Evolutionary conservation across 1,140 invertebrate genomes (phyloP).

Genomic region (Trigoniulus corallinus): DNA sequence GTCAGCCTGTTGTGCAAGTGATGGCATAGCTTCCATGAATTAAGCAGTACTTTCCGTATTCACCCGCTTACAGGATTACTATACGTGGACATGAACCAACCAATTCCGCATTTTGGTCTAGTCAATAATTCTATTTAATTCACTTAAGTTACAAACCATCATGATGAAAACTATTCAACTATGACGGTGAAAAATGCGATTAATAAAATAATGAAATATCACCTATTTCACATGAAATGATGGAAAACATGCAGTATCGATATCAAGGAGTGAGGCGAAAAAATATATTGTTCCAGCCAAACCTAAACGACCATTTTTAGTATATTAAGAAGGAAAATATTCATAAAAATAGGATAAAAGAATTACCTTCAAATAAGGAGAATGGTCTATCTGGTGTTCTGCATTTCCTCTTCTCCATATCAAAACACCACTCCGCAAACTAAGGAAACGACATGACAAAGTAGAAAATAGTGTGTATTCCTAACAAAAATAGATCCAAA

Average conservation of each 20-base stretch:
- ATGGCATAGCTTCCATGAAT: too few relatives aligned
- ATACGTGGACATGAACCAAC: too few relatives aligned
- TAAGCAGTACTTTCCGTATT: too few relatives aligned
- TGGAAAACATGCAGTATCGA: conserved; percentile 46
- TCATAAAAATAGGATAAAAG: too few relatives aligned
- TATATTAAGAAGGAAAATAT: too few relatives aligned
- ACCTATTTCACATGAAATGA: conserved; percentile 23
- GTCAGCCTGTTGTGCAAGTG: too few relatives aligned
- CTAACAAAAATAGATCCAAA: neutral
- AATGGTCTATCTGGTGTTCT: conserved; percentile 54
- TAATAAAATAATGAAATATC: neutral
- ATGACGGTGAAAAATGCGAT: too few relatives aligned
- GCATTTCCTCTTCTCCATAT: conserved; percentile 48
- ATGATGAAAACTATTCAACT: too few relatives aligned
- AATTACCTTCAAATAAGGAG: conserved; percentile 72
- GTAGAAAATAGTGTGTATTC: neutral
- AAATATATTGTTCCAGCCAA: conserved; percentile 51
- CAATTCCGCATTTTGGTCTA: too few relatives aligned
- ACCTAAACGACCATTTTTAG: conserved; percentile 29
- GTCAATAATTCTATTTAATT: too few relatives aligned
- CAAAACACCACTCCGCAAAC: conserved; percentile 68
- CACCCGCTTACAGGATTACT: too few relatives aligned
- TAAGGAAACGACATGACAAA: conserved; percentile 19
- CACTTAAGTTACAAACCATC: too few relatives aligned
- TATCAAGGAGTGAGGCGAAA: conserved; percentile 41